Conservation (phyloP, 2,888 invertebrate genomes). For the Ophion slaviceki region DNA sequence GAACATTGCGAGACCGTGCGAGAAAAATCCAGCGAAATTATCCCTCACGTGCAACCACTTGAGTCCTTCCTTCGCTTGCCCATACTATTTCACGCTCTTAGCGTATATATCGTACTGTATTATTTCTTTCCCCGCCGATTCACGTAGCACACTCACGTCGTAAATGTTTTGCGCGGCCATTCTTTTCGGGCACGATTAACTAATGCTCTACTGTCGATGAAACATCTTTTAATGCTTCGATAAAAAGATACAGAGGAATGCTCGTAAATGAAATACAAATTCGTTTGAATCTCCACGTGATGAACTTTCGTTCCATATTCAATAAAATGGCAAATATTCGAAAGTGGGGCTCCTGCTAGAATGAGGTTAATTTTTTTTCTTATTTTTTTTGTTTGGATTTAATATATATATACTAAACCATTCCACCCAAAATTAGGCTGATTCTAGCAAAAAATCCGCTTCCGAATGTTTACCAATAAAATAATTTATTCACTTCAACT, state of each 20-base stretch:
- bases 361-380: too few species aligned
- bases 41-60: constrained; percentile 66
- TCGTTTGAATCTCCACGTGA: too few species aligned
- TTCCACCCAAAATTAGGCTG: too few species aligned
- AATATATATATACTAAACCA: too few species aligned
- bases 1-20: constrained; percentile 56
- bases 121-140: constrained; percentile 18
- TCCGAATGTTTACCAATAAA: too few species aligned
- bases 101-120: constrained; percentile 39
- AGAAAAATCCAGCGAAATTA: constrained; percentile 63
- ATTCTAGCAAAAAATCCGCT: too few species aligned
- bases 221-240: neutral
- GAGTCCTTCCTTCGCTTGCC: constrained; percentile 59
- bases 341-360: too few species aligned
- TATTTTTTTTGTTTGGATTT: too few species aligned
- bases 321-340: too few species aligned
- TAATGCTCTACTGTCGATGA: neutral
- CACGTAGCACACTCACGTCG: neutral
- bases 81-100: constrained; percentile 55
- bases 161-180: constrained; percentile 10
- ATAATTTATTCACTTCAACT: too few species aligned
- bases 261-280: neutral
- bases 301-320: too few species aligned
- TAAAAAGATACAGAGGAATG: neutral
- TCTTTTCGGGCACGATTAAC: constrained; percentile 3